Evolutionary conservation across 2,888 invertebrate species (phyloP), one percentile per base, ranked within the genome.

Genomic region (Crossocerus cetratus): DNA sequence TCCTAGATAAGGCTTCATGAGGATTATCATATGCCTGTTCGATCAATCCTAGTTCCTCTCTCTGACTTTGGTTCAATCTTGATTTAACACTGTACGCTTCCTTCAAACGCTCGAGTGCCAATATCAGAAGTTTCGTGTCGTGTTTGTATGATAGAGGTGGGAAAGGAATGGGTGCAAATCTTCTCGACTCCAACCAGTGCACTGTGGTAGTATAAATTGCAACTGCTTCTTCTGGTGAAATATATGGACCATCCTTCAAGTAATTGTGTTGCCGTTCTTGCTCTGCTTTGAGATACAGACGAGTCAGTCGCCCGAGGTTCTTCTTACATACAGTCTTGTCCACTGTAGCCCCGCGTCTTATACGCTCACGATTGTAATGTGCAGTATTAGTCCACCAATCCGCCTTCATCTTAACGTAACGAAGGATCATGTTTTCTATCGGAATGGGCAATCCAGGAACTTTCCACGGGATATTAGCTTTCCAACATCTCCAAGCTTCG

Each of bases 321-420:
- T 99, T 99, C 92, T 99, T 99, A 91, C 99, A 99, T 0, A 99
- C 99, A 0, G 99, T 99, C 91, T 99, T 99, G 90, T 99, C 99
- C 16, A 99, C 99, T 0, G 99, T 99, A 61, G 99, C 99, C n/a
- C 99, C 99, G 83, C 99, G 94, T 2, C 99, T 94, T 81, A 99
- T 99, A 85, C 99, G 93, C 91, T 99, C 99, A 54, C 99, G 94
- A 91, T 99, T 99, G 91, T 99, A 99, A 90, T 99, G 99, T 0
- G 99, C 99, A 0, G 99, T 99, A 91, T 99, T 99, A 0, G 99
- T 99, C 99, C 99, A 99, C 99, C 99, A 99, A 91, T 99, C 99
- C 0, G 99, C 99, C 90, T 99, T 99, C 95, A 99, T 99, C 91
- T 99, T 99, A 13, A 99, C 99, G 91, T 99, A 99, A 44, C 99